Evolutionary conservation across 2,113 vertebrate species (phyloP).

Genomic region (Burhinus oedicnemus): DNA sequence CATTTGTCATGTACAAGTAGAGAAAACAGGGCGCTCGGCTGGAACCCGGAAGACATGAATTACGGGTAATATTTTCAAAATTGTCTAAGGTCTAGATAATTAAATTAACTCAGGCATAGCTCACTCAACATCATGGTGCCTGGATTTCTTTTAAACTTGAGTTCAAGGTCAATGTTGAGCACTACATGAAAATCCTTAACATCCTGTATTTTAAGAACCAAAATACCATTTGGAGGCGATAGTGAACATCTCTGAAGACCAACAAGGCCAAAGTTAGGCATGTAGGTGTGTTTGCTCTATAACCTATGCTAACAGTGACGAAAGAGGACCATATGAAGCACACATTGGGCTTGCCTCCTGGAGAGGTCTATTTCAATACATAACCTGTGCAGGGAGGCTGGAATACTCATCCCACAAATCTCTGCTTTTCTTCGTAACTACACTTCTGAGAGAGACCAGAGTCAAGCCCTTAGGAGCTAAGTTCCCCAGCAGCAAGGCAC

Average conservation of each 20-base stretch:
- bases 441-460: background rate
- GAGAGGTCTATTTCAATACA: background rate
- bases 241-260: background rate
- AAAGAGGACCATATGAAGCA: background rate
- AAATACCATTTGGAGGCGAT: background rate
- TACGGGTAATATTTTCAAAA: conserved; percentile 13
- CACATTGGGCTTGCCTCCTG: background rate
- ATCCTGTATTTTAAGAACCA: background rate
- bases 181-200: background rate
- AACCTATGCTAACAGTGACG: background rate
- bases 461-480: background rate
- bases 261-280: background rate
- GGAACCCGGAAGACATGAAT: background rate
- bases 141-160: background rate
- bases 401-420: background rate
- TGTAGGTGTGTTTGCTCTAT: accelerated
- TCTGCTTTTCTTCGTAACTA: background rate
- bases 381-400: background rate
- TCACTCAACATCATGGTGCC: background rate
- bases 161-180: background rate
- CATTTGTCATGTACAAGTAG: background rate
- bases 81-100: background rate
- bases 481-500: background rate
- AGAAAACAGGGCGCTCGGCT: background rate
- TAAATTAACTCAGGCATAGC: conserved; percentile 13